A percentile compares a stretch with the other conserved stretches of the same genome.
Evolutionary conservation across 2,888 invertebrate genomes (phyloP).

Genomic region (Sminthurinus aureus): DNA sequence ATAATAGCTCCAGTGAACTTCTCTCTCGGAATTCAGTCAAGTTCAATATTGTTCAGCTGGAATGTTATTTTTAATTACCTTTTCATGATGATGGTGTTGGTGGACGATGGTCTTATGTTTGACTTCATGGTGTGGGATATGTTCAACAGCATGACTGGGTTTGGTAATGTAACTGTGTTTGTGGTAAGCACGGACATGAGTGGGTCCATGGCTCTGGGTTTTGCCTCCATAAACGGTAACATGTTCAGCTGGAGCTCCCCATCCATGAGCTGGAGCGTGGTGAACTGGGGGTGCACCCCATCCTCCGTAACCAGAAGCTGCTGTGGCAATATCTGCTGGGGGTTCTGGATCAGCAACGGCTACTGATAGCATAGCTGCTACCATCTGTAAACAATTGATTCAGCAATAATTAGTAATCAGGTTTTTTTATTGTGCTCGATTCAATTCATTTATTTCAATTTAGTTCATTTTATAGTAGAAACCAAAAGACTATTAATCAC

Average conservation of each 20-base stretch:
- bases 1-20: neutral
- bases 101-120: conserved; percentile 38
- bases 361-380: neutral
- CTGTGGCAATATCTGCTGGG: neutral
- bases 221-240: conserved; percentile 20
- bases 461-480: too few species aligned
- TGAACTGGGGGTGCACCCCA: neutral
- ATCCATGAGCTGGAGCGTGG: neutral
- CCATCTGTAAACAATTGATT: neutral
- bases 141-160: conserved; percentile 35
- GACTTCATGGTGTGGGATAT: conserved; percentile 27
- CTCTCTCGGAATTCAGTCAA: neutral
- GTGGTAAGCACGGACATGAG: conserved; percentile 37
- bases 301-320: neutral
- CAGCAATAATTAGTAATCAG: too few species aligned
- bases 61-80: neutral
- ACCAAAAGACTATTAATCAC: too few species aligned
- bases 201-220: conserved; percentile 36
- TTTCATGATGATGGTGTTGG: conserved; percentile 43
- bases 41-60: neutral
- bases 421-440: too few species aligned
- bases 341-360: neutral
- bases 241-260: neutral
- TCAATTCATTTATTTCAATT: too few species aligned
- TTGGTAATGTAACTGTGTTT: conserved; percentile 29